These are phyloP conservation scores for Ashinkailepas kermadecensis DNA, from an alignment of 2,888 invertebrate genomes.

Conservation along the genomic window DNA sequence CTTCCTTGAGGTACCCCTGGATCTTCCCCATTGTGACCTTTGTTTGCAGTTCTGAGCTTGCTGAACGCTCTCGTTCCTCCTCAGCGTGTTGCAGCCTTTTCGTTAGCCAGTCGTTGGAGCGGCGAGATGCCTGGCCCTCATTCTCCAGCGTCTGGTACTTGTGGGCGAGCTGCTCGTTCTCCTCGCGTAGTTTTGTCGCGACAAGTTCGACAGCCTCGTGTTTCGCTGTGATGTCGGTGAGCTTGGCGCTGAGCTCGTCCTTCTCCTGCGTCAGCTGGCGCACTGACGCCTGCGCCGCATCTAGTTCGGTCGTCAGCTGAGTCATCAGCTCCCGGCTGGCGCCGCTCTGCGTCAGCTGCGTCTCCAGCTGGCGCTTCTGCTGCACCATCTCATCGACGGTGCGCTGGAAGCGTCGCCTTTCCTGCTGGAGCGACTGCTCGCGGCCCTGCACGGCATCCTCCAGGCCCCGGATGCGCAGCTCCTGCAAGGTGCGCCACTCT, in stretches of 20 bases:
- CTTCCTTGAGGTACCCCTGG: background rate
- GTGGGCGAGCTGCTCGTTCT: background rate
- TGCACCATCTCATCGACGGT: background rate
- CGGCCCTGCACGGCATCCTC: slow-evolving; percentile 14
- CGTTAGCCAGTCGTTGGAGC: background rate
- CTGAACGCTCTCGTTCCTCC: background rate
- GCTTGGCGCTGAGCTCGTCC: background rate
- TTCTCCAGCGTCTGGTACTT: background rate
- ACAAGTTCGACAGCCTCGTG: background rate
- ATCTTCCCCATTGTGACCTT: background rate
- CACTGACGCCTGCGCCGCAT: background rate
- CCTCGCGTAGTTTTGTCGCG: background rate
- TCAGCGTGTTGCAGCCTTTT: background rate
- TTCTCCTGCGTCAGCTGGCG: background rate
- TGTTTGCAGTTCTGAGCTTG: background rate
- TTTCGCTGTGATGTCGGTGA: background rate
- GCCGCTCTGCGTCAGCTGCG: background rate
- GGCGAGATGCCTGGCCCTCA: background rate
- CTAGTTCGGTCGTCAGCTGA: background rate
- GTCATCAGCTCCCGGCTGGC: background rate
- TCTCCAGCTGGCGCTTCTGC: background rate
- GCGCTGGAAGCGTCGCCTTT: slow-evolving; percentile 6
- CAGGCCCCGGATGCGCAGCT: background rate
- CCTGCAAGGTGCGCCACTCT: slow-evolving; percentile 13
- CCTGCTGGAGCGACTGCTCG: slow-evolving; percentile 15